Base-by-base conservation (phyloP, 2,797 vertebrate genomes). In the Picus viridis region DNA sequence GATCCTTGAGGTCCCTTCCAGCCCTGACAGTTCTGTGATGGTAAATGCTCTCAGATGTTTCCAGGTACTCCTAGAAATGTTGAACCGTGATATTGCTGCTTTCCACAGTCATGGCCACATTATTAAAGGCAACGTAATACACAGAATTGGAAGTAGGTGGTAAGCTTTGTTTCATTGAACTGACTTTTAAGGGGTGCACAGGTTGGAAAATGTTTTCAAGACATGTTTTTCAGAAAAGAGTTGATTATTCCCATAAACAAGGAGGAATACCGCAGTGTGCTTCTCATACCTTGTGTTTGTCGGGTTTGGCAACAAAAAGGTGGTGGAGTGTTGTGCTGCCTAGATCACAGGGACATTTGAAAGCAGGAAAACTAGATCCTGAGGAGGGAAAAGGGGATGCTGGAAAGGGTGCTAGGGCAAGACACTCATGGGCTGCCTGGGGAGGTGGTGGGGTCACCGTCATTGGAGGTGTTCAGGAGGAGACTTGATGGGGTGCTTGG, bases 281-380 rank as follows among this genome's bases (percentile, higher is more conserved):
- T 13, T 20, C 3, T 16, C 17, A 3, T 18, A 22, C 0, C 0
- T 34, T n/a, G 7, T 43, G 20, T 22, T 9, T 51, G 36, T 36
- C 2, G 36, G 53, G 51, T 76, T n/a, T 70, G 47, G 43, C 53
- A 59, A 51, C 5, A 47, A 22, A 23, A 54, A 22, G 3, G 4
- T 72, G 45, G 0, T 58, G 19, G 2, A 43, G 41, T 58, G 27
- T 0, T 67, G 47, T 15, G 85, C 22, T 88, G 26, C 23, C 18
- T 18, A 67, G 32, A 34, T 5, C 43, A 39, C 3, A n/a, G 16
- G 5, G 19, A 13, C 19, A 36, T 72, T 18, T 12, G 24, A 58
- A 65, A 64, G n/a, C 9, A 57, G n/a, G 65, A 53, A 75, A 45
- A 39, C 6, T 6, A 30, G 7, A 14, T 39, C 27, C 47, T 27